Conservation (phyloP, 2,113 vertebrate genomes). For the Colaptes auratus region DNA sequence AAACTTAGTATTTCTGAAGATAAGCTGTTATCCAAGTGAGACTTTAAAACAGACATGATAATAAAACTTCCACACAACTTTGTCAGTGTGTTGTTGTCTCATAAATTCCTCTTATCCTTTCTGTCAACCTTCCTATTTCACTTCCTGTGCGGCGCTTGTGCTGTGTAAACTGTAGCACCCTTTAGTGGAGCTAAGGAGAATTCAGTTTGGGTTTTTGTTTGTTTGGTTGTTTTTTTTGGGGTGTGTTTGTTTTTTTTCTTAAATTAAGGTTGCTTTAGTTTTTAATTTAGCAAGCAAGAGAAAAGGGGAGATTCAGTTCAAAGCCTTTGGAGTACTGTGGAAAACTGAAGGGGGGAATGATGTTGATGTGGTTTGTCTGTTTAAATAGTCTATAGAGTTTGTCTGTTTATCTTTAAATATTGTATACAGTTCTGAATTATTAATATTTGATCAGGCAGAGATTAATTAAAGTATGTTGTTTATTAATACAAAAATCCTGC, state of each 20-base stretch:
- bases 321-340: too few relatives aligned
- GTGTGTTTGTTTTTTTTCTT: not conserved
- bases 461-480: too few relatives aligned
- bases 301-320: not conserved
- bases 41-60: not conserved
- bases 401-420: not conserved
- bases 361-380: not conserved
- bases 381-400: not conserved
- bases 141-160: not conserved
- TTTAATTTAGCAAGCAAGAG: not conserved
- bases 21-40: not conserved
- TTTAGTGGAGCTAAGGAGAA: not conserved
- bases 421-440: not conserved
- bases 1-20: not conserved
- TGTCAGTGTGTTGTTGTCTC: not conserved
- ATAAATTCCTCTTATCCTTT: not conserved
- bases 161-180: not conserved
- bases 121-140: not conserved
- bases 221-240: not conserved
- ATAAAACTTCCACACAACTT: not conserved
- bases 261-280: not conserved
- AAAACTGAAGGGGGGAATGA: not conserved
- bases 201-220: not conserved
- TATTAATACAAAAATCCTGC: too few relatives aligned
- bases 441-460: too few relatives aligned